Conservation (phyloP, 2,113 vertebrate genomes). For the Cebus imitator region DNA sequence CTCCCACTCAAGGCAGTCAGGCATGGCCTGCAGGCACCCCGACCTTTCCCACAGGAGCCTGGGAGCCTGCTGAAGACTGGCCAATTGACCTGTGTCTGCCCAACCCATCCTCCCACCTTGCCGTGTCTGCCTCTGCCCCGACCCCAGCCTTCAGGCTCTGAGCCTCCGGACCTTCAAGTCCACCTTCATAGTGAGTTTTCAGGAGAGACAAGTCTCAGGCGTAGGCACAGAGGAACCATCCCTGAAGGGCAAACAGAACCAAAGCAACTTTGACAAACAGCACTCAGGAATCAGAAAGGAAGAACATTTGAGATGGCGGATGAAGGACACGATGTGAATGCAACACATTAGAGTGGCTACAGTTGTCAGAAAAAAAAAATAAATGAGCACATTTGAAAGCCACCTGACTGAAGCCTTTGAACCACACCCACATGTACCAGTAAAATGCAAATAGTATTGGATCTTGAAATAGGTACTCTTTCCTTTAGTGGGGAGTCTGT, state of each 20-base stretch:
- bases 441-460: neutral
- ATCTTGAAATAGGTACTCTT: neutral
- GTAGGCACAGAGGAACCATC: neutral
- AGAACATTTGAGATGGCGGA: neutral
- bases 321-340: fast-evolving
- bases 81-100: neutral
- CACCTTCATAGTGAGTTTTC: neutral
- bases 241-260: neutral
- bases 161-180: neutral
- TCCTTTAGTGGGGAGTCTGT: neutral
- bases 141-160: neutral
- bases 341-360: fast-evolving
- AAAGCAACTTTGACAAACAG: neutral
- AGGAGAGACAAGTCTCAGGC: neutral
- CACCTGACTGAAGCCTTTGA: neutral
- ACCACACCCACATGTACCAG: neutral
- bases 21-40: neutral
- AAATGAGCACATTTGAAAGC: neutral
- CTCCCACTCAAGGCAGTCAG: neutral
- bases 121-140: neutral
- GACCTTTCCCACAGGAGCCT: neutral
- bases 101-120: neutral
- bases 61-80: neutral
- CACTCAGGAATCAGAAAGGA: neutral
- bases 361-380: neutral